These are phyloP conservation scores for Nineta flava DNA, from an alignment of 2,888 invertebrate genomes.

Conservation along the genomic window DNA sequence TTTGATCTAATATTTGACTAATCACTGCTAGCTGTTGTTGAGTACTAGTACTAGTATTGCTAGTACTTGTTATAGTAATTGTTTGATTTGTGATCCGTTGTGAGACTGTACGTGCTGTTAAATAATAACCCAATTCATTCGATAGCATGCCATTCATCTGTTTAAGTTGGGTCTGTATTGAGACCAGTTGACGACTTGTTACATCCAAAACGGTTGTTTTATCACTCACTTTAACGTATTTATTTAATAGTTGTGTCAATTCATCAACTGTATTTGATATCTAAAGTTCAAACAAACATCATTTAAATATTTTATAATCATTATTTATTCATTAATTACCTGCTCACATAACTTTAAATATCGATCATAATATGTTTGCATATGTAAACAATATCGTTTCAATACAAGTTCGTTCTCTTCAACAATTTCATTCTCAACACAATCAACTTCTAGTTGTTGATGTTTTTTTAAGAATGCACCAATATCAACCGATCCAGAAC, in stretches of 20 bases:
- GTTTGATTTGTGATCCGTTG: too few relatives aligned
- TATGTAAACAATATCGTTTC: neutral
- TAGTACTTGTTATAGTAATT: slow-evolving; percentile 42
- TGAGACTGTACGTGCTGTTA: neutral
- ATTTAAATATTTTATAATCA: neutral
- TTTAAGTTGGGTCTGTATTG: neutral
- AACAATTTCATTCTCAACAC: neutral
- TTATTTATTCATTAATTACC: neutral
- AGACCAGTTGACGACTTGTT: neutral
- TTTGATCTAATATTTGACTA: slow-evolving; percentile 60
- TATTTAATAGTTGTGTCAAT: neutral
- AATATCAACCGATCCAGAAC: too few relatives aligned
- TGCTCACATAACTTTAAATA: neutral
- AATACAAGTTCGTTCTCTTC: neutral
- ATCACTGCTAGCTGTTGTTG: slow-evolving; percentile 67
- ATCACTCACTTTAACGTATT: neutral
- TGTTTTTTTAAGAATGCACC: too few relatives aligned
- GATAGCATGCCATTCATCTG: neutral
- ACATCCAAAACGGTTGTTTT: neutral
- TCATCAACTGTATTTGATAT: neutral
- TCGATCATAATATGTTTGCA: neutral
- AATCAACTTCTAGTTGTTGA: too few relatives aligned
- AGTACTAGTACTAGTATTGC: slow-evolving; percentile 55
- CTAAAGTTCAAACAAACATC: neutral
- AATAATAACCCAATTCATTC: neutral